Evolutionary conservation across 2,888 invertebrate species (phyloP).

Genomic region (Venusia cambrica): DNA sequence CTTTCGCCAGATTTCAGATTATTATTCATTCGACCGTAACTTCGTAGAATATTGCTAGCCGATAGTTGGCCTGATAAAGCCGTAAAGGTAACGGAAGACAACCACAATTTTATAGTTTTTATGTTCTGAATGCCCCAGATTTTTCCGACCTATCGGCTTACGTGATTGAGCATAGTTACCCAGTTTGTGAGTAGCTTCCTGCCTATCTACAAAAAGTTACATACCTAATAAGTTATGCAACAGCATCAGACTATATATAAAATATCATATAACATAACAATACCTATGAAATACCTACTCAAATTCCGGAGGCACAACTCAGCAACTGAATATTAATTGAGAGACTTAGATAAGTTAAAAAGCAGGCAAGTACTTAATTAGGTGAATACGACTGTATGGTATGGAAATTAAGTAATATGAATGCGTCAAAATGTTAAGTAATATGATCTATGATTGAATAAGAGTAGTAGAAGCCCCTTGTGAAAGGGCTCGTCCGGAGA

Average conservation of each 20-base stretch:
- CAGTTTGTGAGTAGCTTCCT: slow-evolving; percentile 20
- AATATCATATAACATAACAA: no score
- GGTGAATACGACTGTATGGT: no score
- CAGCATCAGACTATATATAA: slow-evolving; percentile 2
- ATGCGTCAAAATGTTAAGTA: no score
- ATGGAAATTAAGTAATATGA: no score
- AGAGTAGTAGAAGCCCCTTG: no score
- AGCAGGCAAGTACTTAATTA: no score
- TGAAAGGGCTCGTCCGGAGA: no score
- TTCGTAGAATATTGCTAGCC: slow-evolving; percentile 8
- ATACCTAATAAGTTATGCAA: slow-evolving; percentile 22
- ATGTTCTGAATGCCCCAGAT: slow-evolving; percentile 25
- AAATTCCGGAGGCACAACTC: no score
- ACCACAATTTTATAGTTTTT: slow-evolving; percentile 21
- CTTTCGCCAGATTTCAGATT: slow-evolving; percentile 10
- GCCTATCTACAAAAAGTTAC: slow-evolving; percentile 22
- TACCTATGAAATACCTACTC: no score
- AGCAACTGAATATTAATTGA: no score
- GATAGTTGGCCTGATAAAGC: slow-evolving; percentile 6
- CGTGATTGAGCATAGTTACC: slow-evolving; percentile 25
- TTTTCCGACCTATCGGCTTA: slow-evolving; percentile 25
- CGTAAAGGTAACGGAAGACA: slow-evolving; percentile 26
- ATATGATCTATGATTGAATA: no score
- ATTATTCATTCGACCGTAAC: slow-evolving; percentile 7
- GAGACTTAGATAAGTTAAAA: no score